A percentile compares a stretch with the other conserved stretches of the same genome.
Evolutionary conservation across 1,140 invertebrate genomes (phyloP).

Genomic region (Drosophila nikananu): DNA sequence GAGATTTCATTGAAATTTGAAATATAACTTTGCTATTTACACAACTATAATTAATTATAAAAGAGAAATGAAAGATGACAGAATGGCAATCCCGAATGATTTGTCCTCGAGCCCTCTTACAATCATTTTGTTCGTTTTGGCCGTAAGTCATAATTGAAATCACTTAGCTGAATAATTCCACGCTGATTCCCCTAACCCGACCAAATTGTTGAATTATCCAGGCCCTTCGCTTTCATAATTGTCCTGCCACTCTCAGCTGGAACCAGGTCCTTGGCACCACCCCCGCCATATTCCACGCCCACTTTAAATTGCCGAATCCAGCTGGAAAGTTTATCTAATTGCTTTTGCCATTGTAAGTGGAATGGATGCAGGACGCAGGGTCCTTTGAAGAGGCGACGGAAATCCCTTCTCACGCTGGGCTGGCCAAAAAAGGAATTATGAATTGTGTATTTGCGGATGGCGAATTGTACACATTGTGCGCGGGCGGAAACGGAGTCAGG

Average conservation of each 20-base stretch:
- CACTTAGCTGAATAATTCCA: constrained; percentile 38
- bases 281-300: constrained; percentile 19
- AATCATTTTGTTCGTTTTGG: constrained; percentile 4
- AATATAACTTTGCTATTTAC: neutral
- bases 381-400: constrained; percentile 36
- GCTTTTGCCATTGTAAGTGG: constrained; percentile 57
- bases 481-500: constrained; percentile 36
- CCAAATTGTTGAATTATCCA: constrained; percentile 41
- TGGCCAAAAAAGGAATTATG: constrained; percentile 63
- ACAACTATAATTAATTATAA: constrained; percentile 7
- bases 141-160: constrained; percentile 29
- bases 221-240: constrained; percentile 44
- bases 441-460: constrained; percentile 37
- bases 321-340: constrained; percentile 76
- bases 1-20: neutral
- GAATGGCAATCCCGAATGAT: constrained; percentile 1
- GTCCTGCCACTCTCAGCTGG: constrained; percentile 56
- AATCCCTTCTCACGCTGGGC: constrained; percentile 73
- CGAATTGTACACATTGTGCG: constrained; percentile 37
- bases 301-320: constrained; percentile 63
- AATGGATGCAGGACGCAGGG: neutral
- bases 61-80: neutral
- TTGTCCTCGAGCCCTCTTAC: neutral
- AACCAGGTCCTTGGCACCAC: constrained; percentile 8
- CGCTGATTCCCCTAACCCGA: constrained; percentile 34